phyloP scores from a whole-genome alignment of 2,113 vertebrate species.

The Platanista minor region DNA sequence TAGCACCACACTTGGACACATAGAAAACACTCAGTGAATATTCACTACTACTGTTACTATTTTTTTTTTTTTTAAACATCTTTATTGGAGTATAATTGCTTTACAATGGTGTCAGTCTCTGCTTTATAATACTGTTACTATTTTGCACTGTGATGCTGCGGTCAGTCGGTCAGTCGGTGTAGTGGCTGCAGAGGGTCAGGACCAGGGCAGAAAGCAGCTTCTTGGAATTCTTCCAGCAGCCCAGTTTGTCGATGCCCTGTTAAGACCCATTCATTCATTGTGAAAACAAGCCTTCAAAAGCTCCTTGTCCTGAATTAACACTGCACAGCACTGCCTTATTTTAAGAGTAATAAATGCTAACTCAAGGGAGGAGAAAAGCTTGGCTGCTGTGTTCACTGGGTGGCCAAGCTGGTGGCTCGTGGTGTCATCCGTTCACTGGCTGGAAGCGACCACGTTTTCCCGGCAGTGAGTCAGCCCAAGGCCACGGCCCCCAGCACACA shows the following conservation, averaged over 20 bases:
- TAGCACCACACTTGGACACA: background rate
- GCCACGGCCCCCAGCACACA: background rate
- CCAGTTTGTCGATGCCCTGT: constrained; percentile 58
- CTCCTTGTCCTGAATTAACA: constrained; percentile 73
- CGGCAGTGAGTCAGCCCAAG: constrained; percentile 34
- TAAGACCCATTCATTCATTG: constrained; percentile 77
- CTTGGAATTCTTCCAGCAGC: constrained; percentile 65
- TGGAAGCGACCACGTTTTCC: constrained; percentile 5
- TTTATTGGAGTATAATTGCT: no score
- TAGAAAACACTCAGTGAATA: background rate
- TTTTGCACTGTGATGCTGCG: background rate
- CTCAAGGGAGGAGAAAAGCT: background rate
- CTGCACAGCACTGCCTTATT: constrained; percentile 60
- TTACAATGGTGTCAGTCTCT: no score
- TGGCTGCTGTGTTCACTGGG: background rate
- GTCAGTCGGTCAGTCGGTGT: background rate
- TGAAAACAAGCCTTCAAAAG: constrained; percentile 75
- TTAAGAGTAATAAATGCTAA: constrained; percentile 70
- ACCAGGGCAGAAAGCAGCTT: background rate
- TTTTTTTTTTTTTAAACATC: no score
- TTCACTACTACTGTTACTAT: background rate
- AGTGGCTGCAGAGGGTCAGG: background rate
- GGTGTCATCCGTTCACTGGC: background rate
- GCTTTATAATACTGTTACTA: background rate
- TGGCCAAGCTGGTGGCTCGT: background rate